Evolutionary conservation across 2,888 invertebrate genomes (phyloP).

Genomic region (Oeneis ivallda): DNA sequence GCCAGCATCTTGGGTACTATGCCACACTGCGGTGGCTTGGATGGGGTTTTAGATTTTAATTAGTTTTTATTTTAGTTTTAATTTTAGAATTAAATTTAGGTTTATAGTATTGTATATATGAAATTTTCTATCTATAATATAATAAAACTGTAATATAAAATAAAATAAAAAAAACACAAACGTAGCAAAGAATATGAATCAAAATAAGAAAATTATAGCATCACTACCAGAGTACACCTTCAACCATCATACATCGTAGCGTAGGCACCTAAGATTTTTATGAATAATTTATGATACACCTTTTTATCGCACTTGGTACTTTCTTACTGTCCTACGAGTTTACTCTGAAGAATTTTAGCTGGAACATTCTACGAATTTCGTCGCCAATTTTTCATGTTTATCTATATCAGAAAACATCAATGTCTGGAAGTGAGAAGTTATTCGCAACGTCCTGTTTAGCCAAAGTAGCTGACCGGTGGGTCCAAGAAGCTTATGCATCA

Average conservation of each 20-base stretch:
- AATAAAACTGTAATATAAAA: too few species aligned
- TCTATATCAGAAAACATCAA: not conserved
- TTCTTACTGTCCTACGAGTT: conserved; percentile 50
- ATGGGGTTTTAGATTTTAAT: too few species aligned
- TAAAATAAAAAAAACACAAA: too few species aligned
- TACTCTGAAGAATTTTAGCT: conserved; percentile 17
- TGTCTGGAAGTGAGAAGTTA: not conserved
- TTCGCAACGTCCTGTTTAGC: not conserved
- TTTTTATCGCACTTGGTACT: conserved; percentile 58
- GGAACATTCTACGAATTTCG: conserved; percentile 13
- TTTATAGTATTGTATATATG: too few species aligned
- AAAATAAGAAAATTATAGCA: conserved; percentile 18
- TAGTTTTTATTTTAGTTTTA: too few species aligned
- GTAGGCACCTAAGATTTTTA: conserved; percentile 76
- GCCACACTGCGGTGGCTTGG: too few species aligned
- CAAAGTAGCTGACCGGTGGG: not conserved
- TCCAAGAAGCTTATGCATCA: not conserved
- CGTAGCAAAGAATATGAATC: not conserved
- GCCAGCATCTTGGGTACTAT: too few species aligned
- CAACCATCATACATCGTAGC: conserved; percentile 43
- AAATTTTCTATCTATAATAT: too few species aligned
- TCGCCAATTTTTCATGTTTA: conserved; percentile 16
- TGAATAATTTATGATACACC: conserved; percentile 73
- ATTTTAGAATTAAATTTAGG: too few species aligned
- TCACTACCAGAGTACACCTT: conserved; percentile 3